These are phyloP conservation scores for Hesperia comma DNA, from an alignment of 2,888 invertebrate genomes.

Conservation along the genomic window DNA sequence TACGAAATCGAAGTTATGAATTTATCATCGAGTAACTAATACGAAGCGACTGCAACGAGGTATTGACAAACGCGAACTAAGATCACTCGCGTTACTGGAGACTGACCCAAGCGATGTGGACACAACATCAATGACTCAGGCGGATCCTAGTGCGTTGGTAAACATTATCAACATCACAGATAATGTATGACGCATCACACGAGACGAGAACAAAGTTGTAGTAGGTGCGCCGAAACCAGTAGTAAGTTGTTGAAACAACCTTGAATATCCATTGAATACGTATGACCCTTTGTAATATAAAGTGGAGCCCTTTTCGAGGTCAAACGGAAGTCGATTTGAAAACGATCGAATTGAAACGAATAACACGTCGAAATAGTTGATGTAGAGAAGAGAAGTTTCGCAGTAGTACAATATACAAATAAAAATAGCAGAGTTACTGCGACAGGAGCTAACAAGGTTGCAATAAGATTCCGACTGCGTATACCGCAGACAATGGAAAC, in stretches of 20 bases:
- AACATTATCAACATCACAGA: conserved; percentile 67
- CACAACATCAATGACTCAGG: conserved; percentile 66
- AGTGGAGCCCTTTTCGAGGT: not conserved
- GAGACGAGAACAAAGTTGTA: conserved; percentile 59
- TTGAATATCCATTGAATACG: conserved; percentile 41
- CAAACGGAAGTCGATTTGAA: not conserved
- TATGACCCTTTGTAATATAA: not conserved
- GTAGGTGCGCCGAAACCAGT: conserved; percentile 63
- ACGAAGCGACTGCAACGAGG: conserved; percentile 54
- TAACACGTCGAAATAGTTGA: not conserved
- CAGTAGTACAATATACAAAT: conserved; percentile 10
- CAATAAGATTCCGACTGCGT: conserved; percentile 30
- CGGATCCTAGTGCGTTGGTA: conserved; percentile 69
- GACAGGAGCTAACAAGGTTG: conserved; percentile 32
- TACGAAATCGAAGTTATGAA: not conserved
- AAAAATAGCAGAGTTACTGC: conserved; percentile 15
- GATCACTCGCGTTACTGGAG: conserved; percentile 51
- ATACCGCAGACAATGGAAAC: conserved; percentile 37
- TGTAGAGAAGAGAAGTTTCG: conserved; percentile 6
- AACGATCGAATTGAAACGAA: not conserved
- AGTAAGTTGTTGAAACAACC: conserved; percentile 51
- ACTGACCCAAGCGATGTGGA: conserved; percentile 65
- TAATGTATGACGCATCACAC: conserved; percentile 66
- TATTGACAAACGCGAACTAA: conserved; percentile 61
- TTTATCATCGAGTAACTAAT: conserved; percentile 42